phyloP scores from a whole-genome alignment of 2,888 invertebrate genomes.

The Siphonodentalium dalli region DNA sequence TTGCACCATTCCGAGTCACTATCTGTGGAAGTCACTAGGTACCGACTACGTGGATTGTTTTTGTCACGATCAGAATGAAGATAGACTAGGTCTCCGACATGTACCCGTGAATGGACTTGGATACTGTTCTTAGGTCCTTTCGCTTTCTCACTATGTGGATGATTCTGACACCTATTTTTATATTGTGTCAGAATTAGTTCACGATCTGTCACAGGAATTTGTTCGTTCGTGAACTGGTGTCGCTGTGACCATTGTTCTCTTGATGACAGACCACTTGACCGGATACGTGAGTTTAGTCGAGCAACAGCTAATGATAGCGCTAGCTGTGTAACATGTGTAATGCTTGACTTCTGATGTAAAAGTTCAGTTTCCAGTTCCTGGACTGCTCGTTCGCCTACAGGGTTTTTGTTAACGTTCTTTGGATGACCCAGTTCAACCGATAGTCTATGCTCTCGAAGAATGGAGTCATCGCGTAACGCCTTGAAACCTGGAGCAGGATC shows the following conservation, averaged over 20 bases:
- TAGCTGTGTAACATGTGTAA: conserved; percentile 16
- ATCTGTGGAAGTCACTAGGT: conserved; percentile 24
- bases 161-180: conserved; percentile 23
- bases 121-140: conserved; percentile 12
- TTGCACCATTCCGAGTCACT: conserved; percentile 29
- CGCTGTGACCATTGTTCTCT: conserved; percentile 33
- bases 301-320: conserved; percentile 12
- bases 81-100: conserved; percentile 31
- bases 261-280: conserved; percentile 29
- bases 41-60: conserved; percentile 17
- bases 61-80: conserved; percentile 23
- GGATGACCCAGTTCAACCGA: conserved; percentile 28
- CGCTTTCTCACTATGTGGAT: conserved; percentile 26
- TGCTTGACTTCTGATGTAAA: conserved; percentile 28
- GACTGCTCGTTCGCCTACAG: conserved; percentile 39
- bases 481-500: conserved; percentile 34
- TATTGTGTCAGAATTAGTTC: conserved; percentile 23
- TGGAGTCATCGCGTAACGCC: conserved; percentile 22
- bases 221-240: conserved; percentile 31
- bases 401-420: conserved; percentile 43
- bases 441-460: conserved; percentile 18
- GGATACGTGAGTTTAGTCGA: conserved; percentile 29
- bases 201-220: conserved; percentile 27
- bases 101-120: neutral
- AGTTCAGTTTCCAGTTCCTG: conserved; percentile 36